phyloP scores from a whole-genome alignment of 2,797 vertebrate genomes.

The Sitta carolinensis region DNA sequence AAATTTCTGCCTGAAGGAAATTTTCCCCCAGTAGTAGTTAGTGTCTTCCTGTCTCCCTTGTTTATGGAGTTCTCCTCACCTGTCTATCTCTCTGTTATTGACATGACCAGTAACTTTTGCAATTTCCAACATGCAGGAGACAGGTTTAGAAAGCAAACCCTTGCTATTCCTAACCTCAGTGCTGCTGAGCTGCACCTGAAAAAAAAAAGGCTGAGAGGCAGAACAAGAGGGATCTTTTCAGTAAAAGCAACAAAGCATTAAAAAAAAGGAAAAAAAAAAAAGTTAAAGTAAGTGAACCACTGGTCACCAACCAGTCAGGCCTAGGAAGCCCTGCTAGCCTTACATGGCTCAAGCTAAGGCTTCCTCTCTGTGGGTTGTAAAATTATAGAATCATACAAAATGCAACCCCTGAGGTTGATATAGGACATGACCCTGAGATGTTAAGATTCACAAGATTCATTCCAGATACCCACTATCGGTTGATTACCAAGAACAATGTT shows the following conservation, averaged over 20 bases:
- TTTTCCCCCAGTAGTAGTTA: neutral
- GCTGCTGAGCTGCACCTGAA: neutral
- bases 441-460: neutral
- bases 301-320: neutral
- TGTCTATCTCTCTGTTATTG: neutral
- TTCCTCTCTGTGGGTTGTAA: neutral
- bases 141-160: neutral
- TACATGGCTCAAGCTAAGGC: neutral
- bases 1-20: neutral
- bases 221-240: neutral
- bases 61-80: neutral
- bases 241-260: neutral
- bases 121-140: neutral
- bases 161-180: accelerated
- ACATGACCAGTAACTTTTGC: neutral
- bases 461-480: neutral
- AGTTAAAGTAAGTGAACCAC: neutral
- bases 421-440: neutral
- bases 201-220: neutral
- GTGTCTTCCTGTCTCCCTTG: neutral
- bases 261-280: too few species aligned
- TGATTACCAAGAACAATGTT: neutral
- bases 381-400: neutral
- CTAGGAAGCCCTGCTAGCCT: neutral
- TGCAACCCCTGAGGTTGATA: neutral